Percentiles rank a stretch among this genome's conserved stretches.
Conservation (phyloP, 2,797 vertebrate genomes). For the Premnoplex brunnescens region DNA sequence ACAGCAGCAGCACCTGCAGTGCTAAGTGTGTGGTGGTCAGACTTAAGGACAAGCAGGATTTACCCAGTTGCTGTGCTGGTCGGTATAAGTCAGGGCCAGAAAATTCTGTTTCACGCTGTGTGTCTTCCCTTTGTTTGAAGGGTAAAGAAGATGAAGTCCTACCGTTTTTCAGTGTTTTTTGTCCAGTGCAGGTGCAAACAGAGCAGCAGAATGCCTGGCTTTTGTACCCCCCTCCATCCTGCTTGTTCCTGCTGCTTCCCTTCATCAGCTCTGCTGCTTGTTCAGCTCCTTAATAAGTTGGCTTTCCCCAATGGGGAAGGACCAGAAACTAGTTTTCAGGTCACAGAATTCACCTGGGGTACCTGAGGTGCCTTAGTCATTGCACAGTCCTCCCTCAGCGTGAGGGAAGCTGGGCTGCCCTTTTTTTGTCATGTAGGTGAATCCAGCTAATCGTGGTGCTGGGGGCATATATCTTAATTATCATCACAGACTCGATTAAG, state of each 20-base stretch:
- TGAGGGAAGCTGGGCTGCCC: not conserved
- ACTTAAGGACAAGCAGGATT: not conserved
- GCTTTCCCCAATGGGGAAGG: not conserved
- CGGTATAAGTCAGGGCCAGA: fast-evolving
- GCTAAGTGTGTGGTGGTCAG: not conserved
- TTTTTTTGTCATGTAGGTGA: not conserved
- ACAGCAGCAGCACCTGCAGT: not conserved
- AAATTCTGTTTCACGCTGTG: fast-evolving
- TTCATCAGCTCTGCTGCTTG: not conserved
- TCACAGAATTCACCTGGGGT: not conserved
- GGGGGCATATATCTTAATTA: fast-evolving
- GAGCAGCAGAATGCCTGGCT: too few relatives aligned
- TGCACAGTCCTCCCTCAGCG: too few relatives aligned
- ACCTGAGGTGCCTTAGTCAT: too few relatives aligned
- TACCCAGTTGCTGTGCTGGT: not conserved
- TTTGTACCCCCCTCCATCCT: fast-evolving
- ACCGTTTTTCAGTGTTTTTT: fast-evolving
- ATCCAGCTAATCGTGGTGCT: fast-evolving
- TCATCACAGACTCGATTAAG: not conserved
- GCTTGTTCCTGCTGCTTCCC: not conserved
- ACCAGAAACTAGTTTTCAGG: not conserved
- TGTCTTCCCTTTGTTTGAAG: too few relatives aligned
- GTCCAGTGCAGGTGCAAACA: too few relatives aligned
- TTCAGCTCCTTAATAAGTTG: not conserved
- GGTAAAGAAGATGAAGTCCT: not conserved